Conservation (phyloP, 2,113 vertebrate genomes). For the Gallinago jamesoni region DNA sequence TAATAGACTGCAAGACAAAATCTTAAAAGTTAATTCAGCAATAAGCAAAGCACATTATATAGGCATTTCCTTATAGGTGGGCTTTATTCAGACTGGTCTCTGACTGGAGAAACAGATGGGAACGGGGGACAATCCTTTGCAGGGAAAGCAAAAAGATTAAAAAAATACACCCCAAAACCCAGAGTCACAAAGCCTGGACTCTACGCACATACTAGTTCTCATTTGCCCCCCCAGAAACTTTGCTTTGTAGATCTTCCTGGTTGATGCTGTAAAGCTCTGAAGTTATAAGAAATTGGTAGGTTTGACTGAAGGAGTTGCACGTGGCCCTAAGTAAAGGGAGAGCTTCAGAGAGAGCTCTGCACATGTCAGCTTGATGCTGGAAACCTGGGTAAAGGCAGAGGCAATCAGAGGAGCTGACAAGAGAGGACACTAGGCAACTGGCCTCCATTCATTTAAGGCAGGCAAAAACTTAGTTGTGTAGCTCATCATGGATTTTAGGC, state of each 20-base stretch:
- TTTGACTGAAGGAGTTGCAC: neutral
- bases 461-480: neutral
- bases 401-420: neutral
- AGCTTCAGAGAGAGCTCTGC: neutral
- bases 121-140: neutral
- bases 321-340: neutral
- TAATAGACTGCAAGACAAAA: neutral
- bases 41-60: neutral
- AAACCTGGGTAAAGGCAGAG: neutral
- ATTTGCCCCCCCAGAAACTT: neutral
- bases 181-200: neutral
- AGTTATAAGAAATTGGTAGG: neutral
- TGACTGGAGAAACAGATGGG: neutral
- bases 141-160: neutral
- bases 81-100: neutral
- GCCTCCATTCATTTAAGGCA: neutral
- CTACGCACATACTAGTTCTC: neutral
- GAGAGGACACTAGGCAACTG: neutral
- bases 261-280: neutral
- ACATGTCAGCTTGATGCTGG: neutral
- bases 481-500: neutral
- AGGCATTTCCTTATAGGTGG: neutral
- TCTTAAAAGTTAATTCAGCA: neutral
- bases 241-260: neutral
- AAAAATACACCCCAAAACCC: neutral